Evolutionary conservation across 1,140 invertebrate species (phyloP), one percentile per base, ranked within the genome.

Genomic region (Bombus polaris): DNA sequence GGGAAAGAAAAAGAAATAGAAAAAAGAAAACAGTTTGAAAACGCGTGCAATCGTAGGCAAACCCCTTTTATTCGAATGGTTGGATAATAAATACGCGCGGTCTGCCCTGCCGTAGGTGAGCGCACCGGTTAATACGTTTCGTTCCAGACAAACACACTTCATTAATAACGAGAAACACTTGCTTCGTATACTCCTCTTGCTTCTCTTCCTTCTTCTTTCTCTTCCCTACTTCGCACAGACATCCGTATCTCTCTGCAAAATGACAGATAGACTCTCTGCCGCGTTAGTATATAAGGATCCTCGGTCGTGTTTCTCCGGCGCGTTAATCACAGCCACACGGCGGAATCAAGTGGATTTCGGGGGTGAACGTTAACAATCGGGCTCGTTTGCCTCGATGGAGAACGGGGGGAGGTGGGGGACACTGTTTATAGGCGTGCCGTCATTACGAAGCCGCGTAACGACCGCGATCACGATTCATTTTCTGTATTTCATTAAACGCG

Each of bases 111-210:
- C 3, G 59, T 74, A 82, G 73, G 32, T 66, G 87, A 84, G 71
- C 83, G 59, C 37, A 35, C 70, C 90, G 83, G 88, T 92, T 93
- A 92, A 93, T 92, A 84, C 86, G 75, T 90, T 93, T 92, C 91
- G 86, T 90, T 90, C 88, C 87, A 86, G 87, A 93, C 91, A 92
- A 92, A 93, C 91, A 93, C 91, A 92, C 90, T 93, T 93, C 92
- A 93, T 93, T 93, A 93, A 93, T 93, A 93, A 93, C 88, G 91
- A 79, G 91, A 93, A 93, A 91, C 92, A 66, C 82, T 90, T 88
- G 89, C 88, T 93, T 93, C 92, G 88, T 92, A 81, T 91, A 76
- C 82, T 83, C 83, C 53, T 5, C 8, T 47, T 18, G 59, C 53
- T 22, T 22, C 47, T 18, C 15, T 1, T 22, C 1, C 47, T 22